phyloP scores from a whole-genome alignment of 2,113 vertebrate species.

The Octodon degus region DNA sequence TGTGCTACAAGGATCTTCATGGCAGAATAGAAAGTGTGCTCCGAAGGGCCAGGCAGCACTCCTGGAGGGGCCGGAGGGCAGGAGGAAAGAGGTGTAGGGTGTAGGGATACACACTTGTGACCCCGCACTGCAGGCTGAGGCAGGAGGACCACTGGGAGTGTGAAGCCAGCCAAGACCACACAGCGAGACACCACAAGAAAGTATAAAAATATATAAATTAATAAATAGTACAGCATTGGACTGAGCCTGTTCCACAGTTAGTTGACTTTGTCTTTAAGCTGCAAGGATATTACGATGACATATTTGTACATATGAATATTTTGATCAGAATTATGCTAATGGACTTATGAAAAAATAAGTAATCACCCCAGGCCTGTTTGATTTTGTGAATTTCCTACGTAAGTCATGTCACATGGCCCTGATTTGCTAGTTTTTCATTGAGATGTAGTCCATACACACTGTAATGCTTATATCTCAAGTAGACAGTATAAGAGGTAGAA shows the following conservation, averaged over 20 bases:
- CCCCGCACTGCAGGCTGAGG: no score
- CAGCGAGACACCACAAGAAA: not conserved
- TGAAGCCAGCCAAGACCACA: not conserved
- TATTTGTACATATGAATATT: conserved; percentile 10
- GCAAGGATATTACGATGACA: not conserved
- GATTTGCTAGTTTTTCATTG: not conserved
- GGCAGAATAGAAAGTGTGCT: not conserved
- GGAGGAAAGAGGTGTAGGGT: not conserved
- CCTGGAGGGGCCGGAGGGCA: not conserved
- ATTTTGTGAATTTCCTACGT: not conserved
- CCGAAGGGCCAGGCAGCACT: not conserved
- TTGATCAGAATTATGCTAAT: not conserved
- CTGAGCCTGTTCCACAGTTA: not conserved
- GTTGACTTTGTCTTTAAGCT: not conserved
- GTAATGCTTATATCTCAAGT: not conserved
- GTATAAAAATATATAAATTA: no score
- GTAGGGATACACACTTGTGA: no score
- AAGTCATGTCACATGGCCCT: not conserved
- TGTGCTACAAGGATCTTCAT: not conserved
- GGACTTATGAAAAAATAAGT: not conserved
- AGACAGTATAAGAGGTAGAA: not conserved
- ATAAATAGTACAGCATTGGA: no score
- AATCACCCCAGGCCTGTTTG: not conserved
- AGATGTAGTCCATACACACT: not conserved
- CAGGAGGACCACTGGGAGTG: not conserved